A percentile compares a stretch with the other conserved stretches of the same genome.
phyloP scores from a whole-genome alignment of 1,140 invertebrate genomes.

The Tetragonula clypearis region DNA sequence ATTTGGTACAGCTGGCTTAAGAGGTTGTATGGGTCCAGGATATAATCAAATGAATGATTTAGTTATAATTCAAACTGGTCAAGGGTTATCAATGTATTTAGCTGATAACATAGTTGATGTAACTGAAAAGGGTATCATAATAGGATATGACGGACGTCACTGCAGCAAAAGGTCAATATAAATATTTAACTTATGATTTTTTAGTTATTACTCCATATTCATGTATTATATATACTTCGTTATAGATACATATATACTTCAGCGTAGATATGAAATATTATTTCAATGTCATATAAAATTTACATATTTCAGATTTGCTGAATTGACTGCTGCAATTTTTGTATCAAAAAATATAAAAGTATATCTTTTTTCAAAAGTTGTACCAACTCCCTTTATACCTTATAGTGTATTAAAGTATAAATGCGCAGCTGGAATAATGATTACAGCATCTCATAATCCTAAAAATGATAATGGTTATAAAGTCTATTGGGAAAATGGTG shows the following conservation, averaged over 20 bases:
- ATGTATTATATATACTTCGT: no score
- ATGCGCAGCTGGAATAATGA: constrained; percentile 93
- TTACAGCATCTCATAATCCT: constrained; percentile 99
- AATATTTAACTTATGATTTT: background rate
- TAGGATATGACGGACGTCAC: constrained; percentile 97
- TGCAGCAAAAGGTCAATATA: constrained; percentile 92
- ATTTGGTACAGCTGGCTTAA: constrained; percentile 95
- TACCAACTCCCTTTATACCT: constrained; percentile 97
- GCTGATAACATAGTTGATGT: constrained; percentile 82
- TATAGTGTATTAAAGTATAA: constrained; percentile 88
- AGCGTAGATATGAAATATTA: constrained; percentile 15
- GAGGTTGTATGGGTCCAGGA: constrained; percentile 96
- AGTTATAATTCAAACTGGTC: constrained; percentile 97
- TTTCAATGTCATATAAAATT: background rate
- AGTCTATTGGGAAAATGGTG: constrained; percentile 97
- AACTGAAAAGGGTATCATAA: constrained; percentile 88
- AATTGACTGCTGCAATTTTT: constrained; percentile 93
- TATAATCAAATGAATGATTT: constrained; percentile 98
- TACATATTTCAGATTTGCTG: constrained; percentile 89
- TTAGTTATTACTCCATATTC: background rate
- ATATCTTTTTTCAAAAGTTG: constrained; percentile 90
- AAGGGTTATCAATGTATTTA: constrained; percentile 94
- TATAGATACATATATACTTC: background rate
- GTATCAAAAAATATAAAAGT: constrained; percentile 90
- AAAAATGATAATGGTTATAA: constrained; percentile 99